A percentile compares a stretch with the other conserved stretches of the same genome.
Evolutionary conservation across 1,140 invertebrate species (phyloP).

Genomic region (Agrilus planipennis): DNA sequence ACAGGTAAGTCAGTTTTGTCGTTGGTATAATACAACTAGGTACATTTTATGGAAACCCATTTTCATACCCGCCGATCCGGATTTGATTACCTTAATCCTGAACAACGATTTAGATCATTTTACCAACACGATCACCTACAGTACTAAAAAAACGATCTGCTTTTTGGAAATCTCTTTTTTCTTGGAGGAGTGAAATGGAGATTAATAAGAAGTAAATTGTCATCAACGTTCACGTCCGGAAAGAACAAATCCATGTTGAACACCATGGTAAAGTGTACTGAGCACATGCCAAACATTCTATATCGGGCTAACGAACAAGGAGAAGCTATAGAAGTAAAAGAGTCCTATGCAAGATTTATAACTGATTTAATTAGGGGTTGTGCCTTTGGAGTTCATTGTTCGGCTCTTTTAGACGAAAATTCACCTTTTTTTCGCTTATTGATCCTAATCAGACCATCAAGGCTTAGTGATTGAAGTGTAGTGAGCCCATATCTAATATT

Average conservation of each 20-base stretch:
- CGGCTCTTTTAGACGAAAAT: conserved; percentile 40
- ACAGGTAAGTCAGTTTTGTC: no score
- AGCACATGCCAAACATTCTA: conserved; percentile 29
- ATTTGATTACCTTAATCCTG: conserved; percentile 43
- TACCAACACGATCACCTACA: conserved; percentile 40
- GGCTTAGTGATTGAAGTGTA: no score
- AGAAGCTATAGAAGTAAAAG: conserved; percentile 37
- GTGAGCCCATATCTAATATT: no score
- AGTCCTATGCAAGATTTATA: conserved; percentile 44
- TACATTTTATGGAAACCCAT: conserved; percentile 7
- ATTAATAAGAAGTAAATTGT: conserved; percentile 34
- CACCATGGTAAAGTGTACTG: conserved; percentile 27
- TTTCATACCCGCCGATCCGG: conserved; percentile 25
- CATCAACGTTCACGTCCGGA: conserved; percentile 36
- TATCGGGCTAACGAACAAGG: conserved; percentile 23
- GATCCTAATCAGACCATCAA: no score
- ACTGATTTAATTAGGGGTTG: conserved; percentile 51
- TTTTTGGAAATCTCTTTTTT: conserved; percentile 40
- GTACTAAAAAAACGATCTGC: conserved; percentile 39
- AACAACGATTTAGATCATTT: conserved; percentile 48
- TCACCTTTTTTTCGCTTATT: conserved; percentile 37
- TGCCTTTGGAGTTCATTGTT: conserved; percentile 49
- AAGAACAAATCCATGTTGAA: conserved; percentile 41
- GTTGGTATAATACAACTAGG: no score
- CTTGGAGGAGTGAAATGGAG: conserved; percentile 38